These are phyloP conservation scores for Mugil cephalus DNA, from an alignment of 2,113 vertebrate genomes.

Conservation along the genomic window DNA sequence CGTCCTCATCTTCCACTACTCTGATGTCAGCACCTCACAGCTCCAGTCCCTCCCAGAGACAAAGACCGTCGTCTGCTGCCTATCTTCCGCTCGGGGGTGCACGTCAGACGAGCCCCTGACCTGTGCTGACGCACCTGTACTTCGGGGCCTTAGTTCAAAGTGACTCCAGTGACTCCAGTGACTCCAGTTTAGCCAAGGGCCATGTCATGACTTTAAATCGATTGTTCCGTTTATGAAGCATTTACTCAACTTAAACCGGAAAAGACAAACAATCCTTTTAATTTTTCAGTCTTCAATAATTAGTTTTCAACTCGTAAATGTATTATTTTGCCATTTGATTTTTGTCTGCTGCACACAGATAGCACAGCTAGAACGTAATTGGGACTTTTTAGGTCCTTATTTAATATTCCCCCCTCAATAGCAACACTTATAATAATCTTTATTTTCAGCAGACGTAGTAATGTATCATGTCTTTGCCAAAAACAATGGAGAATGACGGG, in stretches of 20 bases:
- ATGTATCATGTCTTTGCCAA: conserved; percentile 26
- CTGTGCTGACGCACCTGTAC: not conserved
- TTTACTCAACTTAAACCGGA: no score
- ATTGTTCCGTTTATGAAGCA: no score
- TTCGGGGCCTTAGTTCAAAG: conserved; percentile 22
- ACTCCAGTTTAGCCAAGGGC: not conserved
- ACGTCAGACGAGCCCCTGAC: conserved; percentile 58
- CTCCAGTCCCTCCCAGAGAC: conserved; percentile 65
- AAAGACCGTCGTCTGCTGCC: conserved; percentile 74
- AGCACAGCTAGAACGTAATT: conserved; percentile 40
- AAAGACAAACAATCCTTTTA: no score
- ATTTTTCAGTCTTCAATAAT: no score
- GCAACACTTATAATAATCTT: not conserved
- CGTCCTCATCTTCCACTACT: conserved; percentile 86
- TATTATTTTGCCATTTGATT: not conserved
- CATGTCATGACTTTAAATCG: no score
- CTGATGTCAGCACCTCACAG: conserved; percentile 79
- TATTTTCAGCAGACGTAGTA: not conserved
- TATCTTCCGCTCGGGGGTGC: conserved; percentile 53
- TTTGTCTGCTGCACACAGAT: not conserved
- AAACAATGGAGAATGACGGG: not conserved
- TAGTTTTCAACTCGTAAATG: no score
- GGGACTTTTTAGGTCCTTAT: not conserved
- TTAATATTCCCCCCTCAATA: not conserved
- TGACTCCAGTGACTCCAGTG: conserved; percentile 28